Evolutionary conservation across 2,113 vertebrate species (phyloP), one percentile per base, ranked within the genome.

Genomic region (Psilopsiagon aurifrons): DNA sequence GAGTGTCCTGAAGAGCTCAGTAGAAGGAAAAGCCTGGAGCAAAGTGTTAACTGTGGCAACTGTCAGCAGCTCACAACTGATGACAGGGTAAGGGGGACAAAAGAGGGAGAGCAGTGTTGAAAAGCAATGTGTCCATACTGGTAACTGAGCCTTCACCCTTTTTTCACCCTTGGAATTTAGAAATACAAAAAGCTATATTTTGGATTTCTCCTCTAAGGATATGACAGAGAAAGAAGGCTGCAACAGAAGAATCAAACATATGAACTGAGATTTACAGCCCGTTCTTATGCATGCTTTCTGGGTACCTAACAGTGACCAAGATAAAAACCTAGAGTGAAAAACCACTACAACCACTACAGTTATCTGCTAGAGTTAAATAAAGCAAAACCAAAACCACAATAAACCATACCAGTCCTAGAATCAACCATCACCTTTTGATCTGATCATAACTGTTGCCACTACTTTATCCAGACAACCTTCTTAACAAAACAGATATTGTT

Each of bases 331-430:
- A 28, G 4, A 11, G 4, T 20, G 8, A 24, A 69, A 94, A 67
- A 33, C 8, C 0, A 10, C 17, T 43, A 19, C 6, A 63, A 33
- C 7, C 0, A 11, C 17, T 39, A 8, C 7, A 43, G 13, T 41
- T 75, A 35, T 25, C 13, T 46, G 35, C 10, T 25, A 55, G 29
- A 83, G 41, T 47, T 43, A 28, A 82, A 35, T 13, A 43, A 44
- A 1, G 5, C 20, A 70, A 60, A 82, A 18, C 7, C 54, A 55
- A 55, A 51, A 51, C 9, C 25, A 27, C 49, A 27, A 31, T 17
- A 46, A 70, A 60, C 9, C 16, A 13, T 46, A 37, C 10, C 20
- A 6, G 12, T 83, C 44, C 10, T 41, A 74, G 6, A 60, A 79
- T 71, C 39, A 73, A 7, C 4, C 55, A 37, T 16, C 22, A 28